These are phyloP conservation scores for Pheucticus melanocephalus DNA, from an alignment of 2,113 vertebrate genomes.

Conservation along the genomic window DNA sequence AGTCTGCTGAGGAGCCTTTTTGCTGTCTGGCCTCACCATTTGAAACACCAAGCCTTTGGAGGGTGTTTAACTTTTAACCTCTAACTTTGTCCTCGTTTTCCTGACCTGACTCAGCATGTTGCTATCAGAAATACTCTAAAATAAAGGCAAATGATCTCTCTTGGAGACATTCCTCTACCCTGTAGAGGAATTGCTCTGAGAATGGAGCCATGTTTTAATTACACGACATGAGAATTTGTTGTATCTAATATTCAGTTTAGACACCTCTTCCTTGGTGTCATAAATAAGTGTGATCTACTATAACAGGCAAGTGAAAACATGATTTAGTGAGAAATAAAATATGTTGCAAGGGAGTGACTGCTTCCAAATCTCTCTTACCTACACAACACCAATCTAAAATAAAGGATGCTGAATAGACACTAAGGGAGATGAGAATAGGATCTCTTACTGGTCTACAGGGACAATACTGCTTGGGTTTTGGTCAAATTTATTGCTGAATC, in stretches of 20 bases:
- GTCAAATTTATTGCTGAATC: conserved; percentile 32
- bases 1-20: background rate
- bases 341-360: background rate
- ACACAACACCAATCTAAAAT: background rate
- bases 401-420: background rate
- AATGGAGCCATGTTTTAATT: background rate
- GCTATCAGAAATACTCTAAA: background rate
- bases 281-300: background rate
- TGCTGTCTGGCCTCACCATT: background rate
- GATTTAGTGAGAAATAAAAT: background rate
- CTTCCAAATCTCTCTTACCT: background rate
- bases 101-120: background rate
- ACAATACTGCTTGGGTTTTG: background rate
- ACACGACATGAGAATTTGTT: background rate
- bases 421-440: background rate
- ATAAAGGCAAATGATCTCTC: background rate
- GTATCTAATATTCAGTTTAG: background rate
- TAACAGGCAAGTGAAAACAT: background rate
- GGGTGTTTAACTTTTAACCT: background rate
- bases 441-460: background rate
- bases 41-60: background rate
- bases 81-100: background rate
- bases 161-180: background rate
- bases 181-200: background rate
- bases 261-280: background rate